Evolutionary conservation across 2,113 vertebrate species (phyloP), one percentile per base, ranked within the genome.

Genomic region (Channa maculata): DNA sequence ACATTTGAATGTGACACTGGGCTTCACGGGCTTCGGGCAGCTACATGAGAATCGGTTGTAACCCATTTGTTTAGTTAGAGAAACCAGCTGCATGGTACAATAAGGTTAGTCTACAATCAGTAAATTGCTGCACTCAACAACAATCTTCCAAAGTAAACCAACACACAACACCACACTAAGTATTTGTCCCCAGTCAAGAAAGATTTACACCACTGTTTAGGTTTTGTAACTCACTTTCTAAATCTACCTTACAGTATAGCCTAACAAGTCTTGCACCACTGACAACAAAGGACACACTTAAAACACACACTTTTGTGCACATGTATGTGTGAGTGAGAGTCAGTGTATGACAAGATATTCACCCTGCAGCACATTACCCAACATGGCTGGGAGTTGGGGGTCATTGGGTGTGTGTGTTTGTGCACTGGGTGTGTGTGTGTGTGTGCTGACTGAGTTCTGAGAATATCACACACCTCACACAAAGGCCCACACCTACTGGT

Each of bases 311-410:
- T 12, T 58, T 24, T 12, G n/a, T 33, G 15, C 24, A 24, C 24
- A 24, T 24, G 1, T 24, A 24, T 36, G 13, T 13, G 12, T 49
- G 33, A 39, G 8, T 49, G 14, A 50, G 13, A 58, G 13, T n/a
- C 12, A 15, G 48, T 6, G 14, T 41, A 24, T 24, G 24, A 24
- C 24, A 24, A 24, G 24, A 24, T 24, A 24, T 24, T 68, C 62
- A 75, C 59, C 53, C 46, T 61, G 45, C 70, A 71, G 68, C 41
- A 65, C 68, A 76, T 83, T 65, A 72, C 81, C 87, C 65, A 78
- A 83, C 80, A 90, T 84, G 81, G 79, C 51, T 44, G 38, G 58
- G 60, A 59, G 60, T 4, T 38, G 43, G 4, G 72, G 79, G 71
- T 84, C 72, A 58, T 49, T 51, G 74, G 36, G 83, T 76, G 73